Conservation (phyloP, 1,140 invertebrate genomes). For the Drosophila punjabiensis region DNA sequence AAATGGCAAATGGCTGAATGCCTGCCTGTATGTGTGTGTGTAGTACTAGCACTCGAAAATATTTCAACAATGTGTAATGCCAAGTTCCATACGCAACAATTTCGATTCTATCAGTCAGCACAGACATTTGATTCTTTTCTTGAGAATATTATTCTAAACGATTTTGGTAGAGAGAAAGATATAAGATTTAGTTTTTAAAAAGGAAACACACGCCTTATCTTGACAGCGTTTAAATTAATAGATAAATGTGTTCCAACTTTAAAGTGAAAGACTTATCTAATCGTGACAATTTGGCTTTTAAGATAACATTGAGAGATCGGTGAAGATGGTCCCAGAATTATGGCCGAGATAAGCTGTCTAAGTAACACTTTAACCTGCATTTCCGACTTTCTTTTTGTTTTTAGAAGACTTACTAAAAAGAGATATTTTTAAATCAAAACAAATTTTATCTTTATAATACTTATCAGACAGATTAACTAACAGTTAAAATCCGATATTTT, state of each 20-base stretch:
- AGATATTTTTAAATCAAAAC: neutral
- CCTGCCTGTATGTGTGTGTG: neutral
- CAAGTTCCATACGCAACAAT: constrained; percentile 9
- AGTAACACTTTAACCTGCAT: neutral
- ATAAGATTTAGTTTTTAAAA: constrained; percentile 5
- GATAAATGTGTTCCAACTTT: constrained; percentile 15
- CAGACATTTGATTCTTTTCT: neutral
- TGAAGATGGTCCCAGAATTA: constrained; percentile 5
- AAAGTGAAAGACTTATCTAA: constrained; percentile 6
- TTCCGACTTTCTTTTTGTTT: constrained; percentile 6
- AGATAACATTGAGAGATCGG: constrained; percentile 5
- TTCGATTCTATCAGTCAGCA: neutral
- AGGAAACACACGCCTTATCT: neutral
- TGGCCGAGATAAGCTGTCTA: neutral
- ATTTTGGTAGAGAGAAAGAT: neutral
- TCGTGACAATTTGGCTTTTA: constrained; percentile 10
- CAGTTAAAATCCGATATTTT: too few species aligned
- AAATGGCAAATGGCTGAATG: constrained; percentile 30
- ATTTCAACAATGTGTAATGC: constrained; percentile 49
- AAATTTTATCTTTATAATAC: neutral
- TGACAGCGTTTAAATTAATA: constrained; percentile 10
- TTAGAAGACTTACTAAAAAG: neutral
- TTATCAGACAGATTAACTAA: too few species aligned
- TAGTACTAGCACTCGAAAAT: constrained; percentile 40
- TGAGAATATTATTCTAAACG: neutral